These are phyloP conservation scores for Drosophila dives DNA, from an alignment of 2,888 invertebrate species.

Conservation along the genomic window DNA sequence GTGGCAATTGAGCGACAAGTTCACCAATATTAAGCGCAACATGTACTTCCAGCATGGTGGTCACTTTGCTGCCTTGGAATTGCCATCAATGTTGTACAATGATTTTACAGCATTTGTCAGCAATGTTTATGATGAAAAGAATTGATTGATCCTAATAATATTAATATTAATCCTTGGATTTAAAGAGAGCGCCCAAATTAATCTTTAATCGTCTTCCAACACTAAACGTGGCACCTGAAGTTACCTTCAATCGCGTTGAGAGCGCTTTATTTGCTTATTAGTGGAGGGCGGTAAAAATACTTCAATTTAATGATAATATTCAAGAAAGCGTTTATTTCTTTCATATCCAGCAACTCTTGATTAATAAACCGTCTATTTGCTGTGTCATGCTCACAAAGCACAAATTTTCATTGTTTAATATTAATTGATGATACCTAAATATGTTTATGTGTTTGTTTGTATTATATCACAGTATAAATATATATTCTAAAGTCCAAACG, in stretches of 20 bases:
- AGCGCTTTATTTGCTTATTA: background rate
- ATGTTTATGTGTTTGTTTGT: background rate
- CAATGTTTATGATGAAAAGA: constrained; percentile 64
- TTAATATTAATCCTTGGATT: constrained; percentile 1
- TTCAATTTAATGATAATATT: background rate
- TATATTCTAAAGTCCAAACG: background rate
- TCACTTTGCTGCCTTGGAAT: constrained; percentile 94
- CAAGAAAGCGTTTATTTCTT: constrained; percentile 1
- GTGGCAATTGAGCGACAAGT: constrained; percentile 87
- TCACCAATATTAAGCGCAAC: constrained; percentile 88
- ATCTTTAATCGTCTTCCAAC: constrained; percentile 7
- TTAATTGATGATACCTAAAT: background rate
- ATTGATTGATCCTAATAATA: background rate
- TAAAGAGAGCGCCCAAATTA: constrained; percentile 17
- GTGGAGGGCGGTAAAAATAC: background rate
- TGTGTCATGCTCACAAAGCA: constrained; percentile 38
- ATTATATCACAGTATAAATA: background rate
- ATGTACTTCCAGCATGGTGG: constrained; percentile 90
- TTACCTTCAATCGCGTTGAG: background rate
- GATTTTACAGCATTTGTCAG: constrained; percentile 88
- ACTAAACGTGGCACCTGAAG: constrained; percentile 14
- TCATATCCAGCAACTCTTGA: background rate
- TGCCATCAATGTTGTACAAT: constrained; percentile 89
- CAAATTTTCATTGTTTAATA: background rate
- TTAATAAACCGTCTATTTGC: constrained; percentile 27